These are phyloP conservation scores for Eristalis arbustorum DNA, from an alignment of 2,888 invertebrate genomes.

Conservation along the genomic window DNA sequence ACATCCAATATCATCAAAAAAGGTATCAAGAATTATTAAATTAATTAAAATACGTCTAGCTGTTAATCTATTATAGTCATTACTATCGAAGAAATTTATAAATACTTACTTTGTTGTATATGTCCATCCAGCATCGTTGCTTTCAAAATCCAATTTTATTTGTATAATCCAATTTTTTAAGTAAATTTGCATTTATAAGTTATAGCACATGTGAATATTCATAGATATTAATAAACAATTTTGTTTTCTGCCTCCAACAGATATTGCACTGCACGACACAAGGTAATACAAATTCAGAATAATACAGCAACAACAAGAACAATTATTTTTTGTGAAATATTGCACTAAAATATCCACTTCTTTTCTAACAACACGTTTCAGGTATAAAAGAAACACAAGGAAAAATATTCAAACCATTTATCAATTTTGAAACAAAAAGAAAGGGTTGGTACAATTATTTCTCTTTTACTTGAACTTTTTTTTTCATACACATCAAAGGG, in stretches of 20 bases:
- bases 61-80: no score
- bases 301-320: not conserved
- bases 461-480: conserved; percentile 3
- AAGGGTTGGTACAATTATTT: conserved; percentile 13
- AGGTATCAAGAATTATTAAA: no score
- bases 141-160: conserved; percentile 24
- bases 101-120: conserved; percentile 28
- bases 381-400: conserved; percentile 16
- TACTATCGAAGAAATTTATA: not conserved
- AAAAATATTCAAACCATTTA: conserved; percentile 6
- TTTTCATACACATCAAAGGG: conserved; percentile 26
- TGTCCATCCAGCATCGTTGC: not conserved
- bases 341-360: conserved; percentile 38
- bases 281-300: conserved; percentile 15
- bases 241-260: conserved; percentile 14
- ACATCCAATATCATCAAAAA: no score
- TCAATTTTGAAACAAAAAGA: conserved; percentile 33
- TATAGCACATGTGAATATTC: not conserved
- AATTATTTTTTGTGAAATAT: conserved; percentile 26
- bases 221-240: not conserved
- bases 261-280: conserved; percentile 25
- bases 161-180: conserved; percentile 48
- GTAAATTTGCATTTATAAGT: not conserved
- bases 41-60: no score
- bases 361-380: conserved; percentile 11